Evolutionary conservation across 2,797 vertebrate species (phyloP), one percentile per base, ranked within the genome.

Genomic region (Muscicapa comitata): DNA sequence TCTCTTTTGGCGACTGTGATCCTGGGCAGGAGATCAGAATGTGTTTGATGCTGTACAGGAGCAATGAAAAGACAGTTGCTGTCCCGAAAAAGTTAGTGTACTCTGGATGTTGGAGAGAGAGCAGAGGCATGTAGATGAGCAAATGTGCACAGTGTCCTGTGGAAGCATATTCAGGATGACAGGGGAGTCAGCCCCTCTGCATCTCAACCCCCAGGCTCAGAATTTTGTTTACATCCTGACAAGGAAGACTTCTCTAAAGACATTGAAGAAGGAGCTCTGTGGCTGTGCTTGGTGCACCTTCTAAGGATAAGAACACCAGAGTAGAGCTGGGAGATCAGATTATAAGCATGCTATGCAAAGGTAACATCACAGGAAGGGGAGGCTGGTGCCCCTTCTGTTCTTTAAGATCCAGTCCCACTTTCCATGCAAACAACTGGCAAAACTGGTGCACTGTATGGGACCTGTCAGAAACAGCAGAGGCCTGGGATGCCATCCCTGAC

Each of bases 131-230:
- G 13, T 2, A 43, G 26, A 42, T 8, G 35, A 58, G 21, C 8
- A 72, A 57, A 43, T 7, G 3, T 37, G 8, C 16, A 42, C 23
- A 48, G 17, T 0, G 26, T 59, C 28, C 31, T 61, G 20, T 29
- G 50, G 31, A 48, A 86, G 33, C 3, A 35, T 3, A 16, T 13
- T 59, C 11, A 18, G 14, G 68, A 18, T 71, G 15, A 23, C 5
- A 26, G 18, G 3, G 13, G 2, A 38, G 6, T 75, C 0, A 0
- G 20, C 14, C 7, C 4, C 15, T 45, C 20, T 1, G 3, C 21
- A 35, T 68, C 19, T 24, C 62, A 37, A 48, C 26, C 10, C 4
- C 6, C 23, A 72, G 55, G 6, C 0, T 73, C 38, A 79, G 63
- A 40, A 17, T 31, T 84, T 18, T 62, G 3, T 82, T 73, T 82